These are phyloP conservation scores for Hypsibius dujardini DNA, from an alignment of 1,140 invertebrate genomes.

Conservation along the genomic window DNA sequence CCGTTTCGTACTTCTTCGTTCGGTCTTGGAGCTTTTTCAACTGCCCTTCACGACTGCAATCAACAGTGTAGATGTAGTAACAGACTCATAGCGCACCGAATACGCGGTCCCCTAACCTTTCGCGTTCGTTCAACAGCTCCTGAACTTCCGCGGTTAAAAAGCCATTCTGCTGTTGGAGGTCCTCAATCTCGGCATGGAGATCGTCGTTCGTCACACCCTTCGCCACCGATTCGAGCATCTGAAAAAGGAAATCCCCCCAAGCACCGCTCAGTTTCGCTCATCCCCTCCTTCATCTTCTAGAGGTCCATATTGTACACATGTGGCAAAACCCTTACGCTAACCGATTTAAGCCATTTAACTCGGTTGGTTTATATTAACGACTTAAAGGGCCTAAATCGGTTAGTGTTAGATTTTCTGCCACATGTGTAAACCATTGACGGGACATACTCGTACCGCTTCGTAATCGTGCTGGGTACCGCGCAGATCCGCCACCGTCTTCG, in stretches of 20 bases:
- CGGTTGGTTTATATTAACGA: background rate
- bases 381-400: background rate
- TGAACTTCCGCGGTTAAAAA: background rate
- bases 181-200: background rate
- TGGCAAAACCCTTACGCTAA: background rate
- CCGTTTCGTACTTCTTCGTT: background rate
- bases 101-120: background rate
- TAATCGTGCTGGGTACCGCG: background rate
- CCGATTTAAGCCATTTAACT: background rate
- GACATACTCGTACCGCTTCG: slow-evolving; percentile 6
- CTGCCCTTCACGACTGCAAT: background rate
- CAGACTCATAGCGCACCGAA: background rate
- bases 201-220: slow-evolving; percentile 2
- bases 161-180: background rate
- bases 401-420: background rate
- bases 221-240: background rate
- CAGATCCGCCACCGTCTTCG: background rate
- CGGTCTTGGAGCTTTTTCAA: background rate
- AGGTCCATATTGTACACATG: background rate
- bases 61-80: background rate
- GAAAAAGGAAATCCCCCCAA: background rate
- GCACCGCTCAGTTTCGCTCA: background rate
- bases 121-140: slow-evolving; percentile 8
- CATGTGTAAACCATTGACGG: background rate
- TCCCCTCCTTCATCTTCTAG: background rate